Base-by-base conservation (phyloP, 1,140 invertebrate species). In the Zophobas morio region DNA sequence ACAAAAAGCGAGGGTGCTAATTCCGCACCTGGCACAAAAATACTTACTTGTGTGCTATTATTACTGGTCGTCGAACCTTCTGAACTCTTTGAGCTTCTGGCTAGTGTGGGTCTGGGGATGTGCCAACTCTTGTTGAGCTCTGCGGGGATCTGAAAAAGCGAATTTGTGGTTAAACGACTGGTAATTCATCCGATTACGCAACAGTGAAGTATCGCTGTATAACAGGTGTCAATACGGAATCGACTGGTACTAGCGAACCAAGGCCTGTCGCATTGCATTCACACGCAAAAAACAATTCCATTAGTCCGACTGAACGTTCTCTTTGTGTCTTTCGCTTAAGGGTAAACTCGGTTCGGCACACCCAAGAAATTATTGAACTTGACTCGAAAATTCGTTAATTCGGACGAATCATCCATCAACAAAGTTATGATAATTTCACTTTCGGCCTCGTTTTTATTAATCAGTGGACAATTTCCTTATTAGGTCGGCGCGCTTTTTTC, bases 91-190 rank as follows among this genome's bases (percentile, higher is more conserved):
- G 93, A 93, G 81, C 90, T 89, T 80, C 92, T 89, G 80, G 88
- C 89, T 78, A 94, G 87, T 82, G 93, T 93, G 81, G 93, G 93
- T 87, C 93, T 90, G 79, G 93, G 93, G 85, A 94, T 94, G 84
- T 94, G 93, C 93, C 93, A 94, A 86, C 85, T 86, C 85, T 84
- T 84, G 72, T 81, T 78, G 85, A 86, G 85, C 83, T 86, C 85
- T 86, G 85, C 85, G 51, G 71, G 79, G 78, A 82, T 86, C 85
- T 86, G 81, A 36, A 86, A 85, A 3, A 46, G n/a, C n/a, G 42
- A 2, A 66, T 66, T 42, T 42, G 8, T 42, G 33, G 20, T 63
- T 66, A 66, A 42, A 32, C 8, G 20, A 20, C 20, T 20, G 49
- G 60, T 40, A 66, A 66, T 66, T 66, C 60, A 66, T 66, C 60